Percentiles rank a stretch among this genome's conserved stretches.
Conservation (phyloP, 2,113 vertebrate genomes). For the Piliocolobus tephrosceles region DNA sequence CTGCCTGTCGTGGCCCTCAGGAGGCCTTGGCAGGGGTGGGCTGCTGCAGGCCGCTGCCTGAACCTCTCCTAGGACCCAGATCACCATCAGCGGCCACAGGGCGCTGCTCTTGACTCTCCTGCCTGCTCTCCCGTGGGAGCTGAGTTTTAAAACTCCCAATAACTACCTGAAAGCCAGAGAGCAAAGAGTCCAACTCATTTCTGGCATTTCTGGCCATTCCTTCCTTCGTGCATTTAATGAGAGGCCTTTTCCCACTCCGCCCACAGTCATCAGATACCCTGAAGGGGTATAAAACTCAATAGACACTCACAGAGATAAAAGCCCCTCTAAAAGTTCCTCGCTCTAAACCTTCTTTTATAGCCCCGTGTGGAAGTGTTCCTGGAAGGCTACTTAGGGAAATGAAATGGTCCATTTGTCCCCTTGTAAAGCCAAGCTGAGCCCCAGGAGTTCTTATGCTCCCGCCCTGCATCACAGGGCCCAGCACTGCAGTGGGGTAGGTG, state of each 20-base stretch:
- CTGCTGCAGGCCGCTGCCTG: background rate
- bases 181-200: background rate
- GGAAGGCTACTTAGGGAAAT: constrained; percentile 60
- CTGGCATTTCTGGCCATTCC: background rate
- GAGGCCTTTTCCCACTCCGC: background rate
- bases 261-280: background rate
- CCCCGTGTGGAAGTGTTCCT: background rate
- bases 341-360: constrained; percentile 58
- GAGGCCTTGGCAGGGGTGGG: fast-evolving
- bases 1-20: background rate
- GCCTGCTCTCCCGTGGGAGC: background rate
- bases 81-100: background rate
- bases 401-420: constrained; percentile 51
- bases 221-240: constrained; percentile 4
- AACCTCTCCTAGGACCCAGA: background rate
- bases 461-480: background rate
- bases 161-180: constrained; percentile 6
- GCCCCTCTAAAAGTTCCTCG: constrained; percentile 41
- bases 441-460: background rate
- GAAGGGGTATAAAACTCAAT: constrained; percentile 56
- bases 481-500: background rate
- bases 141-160: background rate
- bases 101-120: background rate
- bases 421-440: background rate
- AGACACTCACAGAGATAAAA: constrained; percentile 34